Evolutionary conservation across 1,140 invertebrate genomes (phyloP).

Genomic region (Drosophila chauvacae): DNA sequence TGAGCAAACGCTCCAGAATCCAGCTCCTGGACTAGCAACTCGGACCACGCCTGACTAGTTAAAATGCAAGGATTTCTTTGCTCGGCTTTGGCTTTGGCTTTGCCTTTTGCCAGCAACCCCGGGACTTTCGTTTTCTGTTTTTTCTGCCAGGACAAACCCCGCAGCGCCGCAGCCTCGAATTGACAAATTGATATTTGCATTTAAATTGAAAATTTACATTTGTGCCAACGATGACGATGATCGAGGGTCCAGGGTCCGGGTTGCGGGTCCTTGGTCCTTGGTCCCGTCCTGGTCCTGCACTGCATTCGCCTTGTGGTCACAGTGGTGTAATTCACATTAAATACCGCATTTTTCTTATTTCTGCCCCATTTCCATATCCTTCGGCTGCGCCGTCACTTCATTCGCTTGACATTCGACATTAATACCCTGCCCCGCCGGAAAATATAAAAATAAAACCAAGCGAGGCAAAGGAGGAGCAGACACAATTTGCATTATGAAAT

Average conservation of each 20-base stretch:
- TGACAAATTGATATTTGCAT: slow-evolving; percentile 85
- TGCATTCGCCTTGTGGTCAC: slow-evolving; percentile 73
- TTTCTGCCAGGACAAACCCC: slow-evolving; percentile 2
- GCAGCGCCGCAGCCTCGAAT: slow-evolving; percentile 53
- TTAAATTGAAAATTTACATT: slow-evolving; percentile 85
- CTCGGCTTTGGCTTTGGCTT: slow-evolving; percentile 7
- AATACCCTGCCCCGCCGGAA: slow-evolving; percentile 52
- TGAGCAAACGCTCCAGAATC: slow-evolving; percentile 31
- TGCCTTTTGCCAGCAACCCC: slow-evolving; percentile 2
- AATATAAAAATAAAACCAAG: slow-evolving; percentile 6
- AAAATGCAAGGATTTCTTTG: slow-evolving; percentile 77
- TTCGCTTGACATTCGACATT: slow-evolving; percentile 80
- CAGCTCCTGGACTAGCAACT: slow-evolving; percentile 24
- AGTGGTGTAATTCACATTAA: slow-evolving; percentile 85
- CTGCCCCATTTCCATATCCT: slow-evolving; percentile 62
- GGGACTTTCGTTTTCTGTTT: not conserved
- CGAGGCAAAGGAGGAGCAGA: slow-evolving; percentile 7
- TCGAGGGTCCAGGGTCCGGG: slow-evolving; percentile 43
- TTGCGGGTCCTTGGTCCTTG: not conserved
- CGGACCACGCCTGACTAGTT: slow-evolving; percentile 74
- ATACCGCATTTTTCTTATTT: slow-evolving; percentile 84
- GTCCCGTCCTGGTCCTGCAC: not conserved
- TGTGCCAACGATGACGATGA: slow-evolving; percentile 70
- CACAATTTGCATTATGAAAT: slow-evolving; percentile 83
- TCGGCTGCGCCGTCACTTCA: slow-evolving; percentile 54